phyloP scores from a whole-genome alignment of 1,140 invertebrate species.

The Sminthurides bifidus region DNA sequence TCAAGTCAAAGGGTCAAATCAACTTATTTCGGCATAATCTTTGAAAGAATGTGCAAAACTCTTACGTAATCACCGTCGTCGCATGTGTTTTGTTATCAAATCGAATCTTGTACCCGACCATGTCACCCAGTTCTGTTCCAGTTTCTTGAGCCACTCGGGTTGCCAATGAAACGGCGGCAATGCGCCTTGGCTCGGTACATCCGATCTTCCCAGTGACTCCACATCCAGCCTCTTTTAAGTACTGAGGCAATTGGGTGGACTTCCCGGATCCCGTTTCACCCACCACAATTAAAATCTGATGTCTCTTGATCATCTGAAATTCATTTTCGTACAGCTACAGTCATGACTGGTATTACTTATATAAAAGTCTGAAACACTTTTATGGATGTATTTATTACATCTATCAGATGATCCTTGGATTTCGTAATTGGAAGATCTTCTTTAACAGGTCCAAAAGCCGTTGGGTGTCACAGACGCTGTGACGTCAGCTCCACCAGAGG shows the following conservation, averaged over 20 bases:
- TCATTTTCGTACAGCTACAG: no score
- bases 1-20: no score
- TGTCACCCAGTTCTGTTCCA: background rate
- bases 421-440: no score
- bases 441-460: no score
- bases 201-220: background rate
- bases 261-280: constrained; percentile 39
- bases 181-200: constrained; percentile 44
- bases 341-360: no score
- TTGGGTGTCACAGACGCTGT: no score
- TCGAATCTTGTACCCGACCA: background rate
- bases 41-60: no score
- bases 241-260: constrained; percentile 24
- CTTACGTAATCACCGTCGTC: background rate
- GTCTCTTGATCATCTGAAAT: background rate
- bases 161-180: constrained; percentile 43
- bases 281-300: constrained; percentile 7
- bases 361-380: no score
- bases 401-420: no score
- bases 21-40: no score
- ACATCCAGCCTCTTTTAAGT: constrained; percentile 8
- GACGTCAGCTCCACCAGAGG: no score
- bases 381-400: no score
- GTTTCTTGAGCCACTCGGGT: constrained; percentile 30
- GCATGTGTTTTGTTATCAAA: background rate